Evolutionary conservation across 2,888 invertebrate species (phyloP), one percentile per base, ranked within the genome.

Genomic region (Laothoe populi): DNA sequence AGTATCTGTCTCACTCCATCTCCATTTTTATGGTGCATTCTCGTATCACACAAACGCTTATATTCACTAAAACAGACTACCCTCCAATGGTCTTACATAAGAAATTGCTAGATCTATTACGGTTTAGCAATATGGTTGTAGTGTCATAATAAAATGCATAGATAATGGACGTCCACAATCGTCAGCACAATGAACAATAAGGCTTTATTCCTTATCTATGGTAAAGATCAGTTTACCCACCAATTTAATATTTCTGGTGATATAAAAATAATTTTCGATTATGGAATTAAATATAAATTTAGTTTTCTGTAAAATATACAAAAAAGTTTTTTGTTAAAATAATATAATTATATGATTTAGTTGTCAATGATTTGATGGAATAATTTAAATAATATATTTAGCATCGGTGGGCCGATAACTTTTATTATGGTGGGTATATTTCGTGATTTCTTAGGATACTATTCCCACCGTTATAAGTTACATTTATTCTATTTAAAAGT

Each of bases 41-140:
- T 16, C 53, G n/a, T 4, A 13, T 48, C 31, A 4, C 31, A 31
- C 11, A n/a, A 19, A 35, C 11, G n/a, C 16, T 19, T 35, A 53
- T 31, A 31, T 4, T 31, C 31, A 31, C 5, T 10, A 19, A 31
- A 35, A 31, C 16, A 10, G 31, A 53, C 16, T 53, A 53, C 35
- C 53, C 11, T 53, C 31, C 16, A 35, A 53, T 19, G 44, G 8
- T 19, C 10, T 35, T 10, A 21, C 35, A 10, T 11, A 10, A 8
- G 71, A 73, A 80, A 79, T 81, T 79, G 73, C 77, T 72, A 71
- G 75, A 77, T 78, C 74, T 63, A 16, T 19, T 35, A 35, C 35
- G 53, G 35, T 19, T 35, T 35, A 35, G 19, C 49, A 53, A 31
- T 31, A 48, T 21, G 8, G 46, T 13, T 46, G 35, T 8, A 21